These are phyloP conservation scores for Vipera latastei DNA, from an alignment of 2,797 vertebrate species.

Conservation along the genomic window DNA sequence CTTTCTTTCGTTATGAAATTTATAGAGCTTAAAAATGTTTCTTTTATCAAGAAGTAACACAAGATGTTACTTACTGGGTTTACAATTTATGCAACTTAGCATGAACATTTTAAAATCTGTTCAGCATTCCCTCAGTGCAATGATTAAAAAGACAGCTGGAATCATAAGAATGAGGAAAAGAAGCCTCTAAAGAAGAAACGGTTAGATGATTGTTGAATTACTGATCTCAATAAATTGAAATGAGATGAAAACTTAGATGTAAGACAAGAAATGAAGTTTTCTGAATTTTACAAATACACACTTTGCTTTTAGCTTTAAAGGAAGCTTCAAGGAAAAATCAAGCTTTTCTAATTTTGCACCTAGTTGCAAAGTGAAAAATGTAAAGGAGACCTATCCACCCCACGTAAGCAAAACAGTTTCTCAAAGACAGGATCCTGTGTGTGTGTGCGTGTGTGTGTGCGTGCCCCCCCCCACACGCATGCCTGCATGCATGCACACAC, in stretches of 20 bases:
- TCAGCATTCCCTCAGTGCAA: conserved; percentile 14
- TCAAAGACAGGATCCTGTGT: background rate
- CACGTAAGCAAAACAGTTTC: background rate
- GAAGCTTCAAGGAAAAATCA: background rate
- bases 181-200: conserved; percentile 2
- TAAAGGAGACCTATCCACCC: background rate
- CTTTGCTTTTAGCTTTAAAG: background rate
- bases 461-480: background rate
- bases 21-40: conserved; percentile 35
- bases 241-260: conserved; percentile 1
- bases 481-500: too few relatives aligned
- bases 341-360: background rate
- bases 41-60: conserved; percentile 47
- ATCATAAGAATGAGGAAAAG: background rate
- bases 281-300: background rate
- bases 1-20: background rate
- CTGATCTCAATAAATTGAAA: background rate
- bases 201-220: background rate
- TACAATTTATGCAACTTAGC: conserved; percentile 32
- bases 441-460: background rate
- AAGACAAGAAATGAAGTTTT: background rate
- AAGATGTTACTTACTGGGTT: conserved; percentile 34
- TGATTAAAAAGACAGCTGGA: conserved; percentile 35
- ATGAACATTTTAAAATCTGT: conserved; percentile 22
- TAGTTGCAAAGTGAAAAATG: background rate